Conservation (phyloP, 2,888 invertebrate genomes). For the Leptinotarsa tumamoca region DNA sequence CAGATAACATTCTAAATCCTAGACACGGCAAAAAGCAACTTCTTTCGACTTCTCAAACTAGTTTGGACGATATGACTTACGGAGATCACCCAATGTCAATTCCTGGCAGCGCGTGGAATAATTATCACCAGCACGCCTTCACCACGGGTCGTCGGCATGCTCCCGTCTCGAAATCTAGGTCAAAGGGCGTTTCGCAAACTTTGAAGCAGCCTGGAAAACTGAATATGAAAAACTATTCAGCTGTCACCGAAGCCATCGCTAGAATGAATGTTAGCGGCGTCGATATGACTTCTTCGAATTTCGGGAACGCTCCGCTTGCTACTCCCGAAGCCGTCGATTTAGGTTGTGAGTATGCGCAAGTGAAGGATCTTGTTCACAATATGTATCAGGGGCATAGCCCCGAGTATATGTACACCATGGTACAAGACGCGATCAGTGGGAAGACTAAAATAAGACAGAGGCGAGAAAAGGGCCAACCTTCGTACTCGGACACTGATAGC, state of each 20-base stretch:
- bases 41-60: conserved; percentile 72
- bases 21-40: conserved; percentile 68
- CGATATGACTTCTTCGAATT: conserved; percentile 67
- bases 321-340: conserved; percentile 82
- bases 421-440: conserved; percentile 61
- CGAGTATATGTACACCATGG: conserved; percentile 77
- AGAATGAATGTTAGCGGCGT: conserved; percentile 75
- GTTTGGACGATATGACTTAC: conserved; percentile 75
- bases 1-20: conserved; percentile 72
- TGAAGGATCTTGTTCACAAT: conserved; percentile 72
- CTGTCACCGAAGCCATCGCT: conserved; percentile 88
- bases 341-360: conserved; percentile 80
- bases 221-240: conserved; percentile 88
- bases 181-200: conserved; percentile 77
- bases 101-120: conserved; percentile 71
- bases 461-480: conserved; percentile 75
- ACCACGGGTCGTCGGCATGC: conserved; percentile 77
- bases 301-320: conserved; percentile 80
- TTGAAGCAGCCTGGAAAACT: conserved; percentile 89
- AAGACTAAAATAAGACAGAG: conserved; percentile 73
- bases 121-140: conserved; percentile 77
- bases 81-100: conserved; percentile 64
- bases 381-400: conserved; percentile 69
- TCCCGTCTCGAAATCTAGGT: conserved; percentile 73
- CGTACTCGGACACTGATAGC: conserved; percentile 91